Evolutionary conservation across 1,140 invertebrate species (phyloP), one percentile per base, ranked within the genome.

Genomic region (Rhyacophila brunnea): DNA sequence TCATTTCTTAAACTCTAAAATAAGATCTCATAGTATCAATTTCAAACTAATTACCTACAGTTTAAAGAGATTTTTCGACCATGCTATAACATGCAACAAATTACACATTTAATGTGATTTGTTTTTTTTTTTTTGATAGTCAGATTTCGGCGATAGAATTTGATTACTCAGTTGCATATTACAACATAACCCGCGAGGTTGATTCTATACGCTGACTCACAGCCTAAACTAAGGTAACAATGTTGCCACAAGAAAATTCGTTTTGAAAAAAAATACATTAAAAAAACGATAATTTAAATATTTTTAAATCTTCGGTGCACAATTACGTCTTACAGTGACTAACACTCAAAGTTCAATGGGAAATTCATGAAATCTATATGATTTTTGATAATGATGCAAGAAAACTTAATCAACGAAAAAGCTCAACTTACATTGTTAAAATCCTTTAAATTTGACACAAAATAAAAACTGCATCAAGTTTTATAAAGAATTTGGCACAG

Each of bases 201-300:
- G 32, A 48, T 48, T 17, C 58, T 60, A 60, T 51, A 34, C 43
- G 58, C 58, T 60, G 58, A 47, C 15, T 54, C 58, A 60, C 58
- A 60, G 58, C 58, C 58, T 60, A 60, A 60, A 60, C 58, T 60
- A 60, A 60, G 58, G 51, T 60, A 60, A 60, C 58, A 54, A 42
- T 51, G 57, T 59, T 50, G 52, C 23, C 23, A 28, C 23, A 9
- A 28, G 35, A 45, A 46, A 35, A 59, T 52, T 34, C 13, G n/a
- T 32, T 49, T 45, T 45, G 11, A 19, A 15, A 45, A 45, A 45
- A 17, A 4, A 45, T 6, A 45, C 11, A 6, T 4, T 6, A 45
- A 45, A 28, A 28, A 28, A 28, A 5, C 5, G 6, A 6, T 28
- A 59, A 60, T 11, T 35, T 60, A 60, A n/a, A n/a, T n/a, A n/a